Evolutionary conservation across 2,797 vertebrate species (phyloP).

Genomic region (Zalophus californianus): DNA sequence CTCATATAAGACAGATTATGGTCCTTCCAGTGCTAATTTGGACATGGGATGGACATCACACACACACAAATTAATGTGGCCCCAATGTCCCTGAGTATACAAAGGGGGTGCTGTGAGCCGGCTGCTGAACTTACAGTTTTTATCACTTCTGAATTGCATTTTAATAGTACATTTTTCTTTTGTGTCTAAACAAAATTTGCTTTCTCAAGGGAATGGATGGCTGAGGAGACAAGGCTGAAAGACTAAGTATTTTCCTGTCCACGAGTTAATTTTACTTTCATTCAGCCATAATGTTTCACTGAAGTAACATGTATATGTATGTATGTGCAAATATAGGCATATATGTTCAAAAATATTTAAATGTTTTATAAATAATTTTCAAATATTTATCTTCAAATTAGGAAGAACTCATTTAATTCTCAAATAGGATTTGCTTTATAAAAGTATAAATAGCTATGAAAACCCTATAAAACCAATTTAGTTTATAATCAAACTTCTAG

Average conservation of each 20-base stretch:
- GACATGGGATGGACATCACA: slow-evolving; percentile 91
- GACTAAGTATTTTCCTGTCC: slow-evolving; percentile 80
- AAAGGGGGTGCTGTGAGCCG: slow-evolving; percentile 89
- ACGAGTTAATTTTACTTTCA: slow-evolving; percentile 77
- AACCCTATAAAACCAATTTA: background rate
- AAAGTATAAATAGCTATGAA: background rate
- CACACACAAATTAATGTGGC: slow-evolving; percentile 90
- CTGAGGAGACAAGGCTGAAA: slow-evolving; percentile 87
- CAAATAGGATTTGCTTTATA: background rate
- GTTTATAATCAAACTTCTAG: background rate
- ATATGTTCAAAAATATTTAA: background rate
- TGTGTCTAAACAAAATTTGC: slow-evolving; percentile 91
- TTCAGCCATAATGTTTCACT: slow-evolving; percentile 70
- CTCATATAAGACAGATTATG: slow-evolving; percentile 91
- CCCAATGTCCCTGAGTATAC: slow-evolving; percentile 91
- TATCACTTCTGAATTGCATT: slow-evolving; percentile 93
- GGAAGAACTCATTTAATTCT: background rate
- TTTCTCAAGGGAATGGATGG: slow-evolving; percentile 88
- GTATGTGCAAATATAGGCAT: no score
- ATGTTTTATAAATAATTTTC: background rate
- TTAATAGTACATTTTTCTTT: slow-evolving; percentile 94
- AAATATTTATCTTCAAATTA: background rate
- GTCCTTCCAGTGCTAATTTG: slow-evolving; percentile 92
- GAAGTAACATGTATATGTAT: background rate
- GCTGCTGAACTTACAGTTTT: slow-evolving; percentile 91